phyloP scores from a whole-genome alignment of 1,140 invertebrate species.

The Leptopilina boulardi region DNA sequence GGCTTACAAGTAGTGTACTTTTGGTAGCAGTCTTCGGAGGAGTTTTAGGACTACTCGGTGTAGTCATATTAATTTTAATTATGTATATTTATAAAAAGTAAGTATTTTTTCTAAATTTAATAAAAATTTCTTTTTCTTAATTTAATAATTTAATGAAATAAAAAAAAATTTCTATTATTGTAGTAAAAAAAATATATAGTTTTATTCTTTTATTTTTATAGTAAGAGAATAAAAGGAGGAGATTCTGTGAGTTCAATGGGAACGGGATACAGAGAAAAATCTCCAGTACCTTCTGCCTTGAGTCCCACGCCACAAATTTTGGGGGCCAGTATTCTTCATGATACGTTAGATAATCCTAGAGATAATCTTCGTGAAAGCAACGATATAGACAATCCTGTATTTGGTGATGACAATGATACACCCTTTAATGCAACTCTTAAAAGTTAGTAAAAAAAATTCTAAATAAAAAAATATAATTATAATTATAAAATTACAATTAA shows the following conservation, averaged over 20 bases:
- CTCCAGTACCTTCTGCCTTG: slow-evolving; percentile 68
- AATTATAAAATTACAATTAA: background rate
- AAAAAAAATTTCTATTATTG: too few relatives aligned
- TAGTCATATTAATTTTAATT: slow-evolving; percentile 84
- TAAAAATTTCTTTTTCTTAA: slow-evolving; percentile 22
- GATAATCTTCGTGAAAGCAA: slow-evolving; percentile 51
- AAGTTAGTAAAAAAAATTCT: slow-evolving; percentile 66
- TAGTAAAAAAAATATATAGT: slow-evolving; percentile 15
- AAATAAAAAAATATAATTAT: slow-evolving; percentile 1
- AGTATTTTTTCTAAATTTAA: slow-evolving; percentile 60
- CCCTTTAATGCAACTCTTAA: slow-evolving; percentile 75
- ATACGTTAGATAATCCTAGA: slow-evolving; percentile 60
- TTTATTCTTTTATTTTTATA: slow-evolving; percentile 52
- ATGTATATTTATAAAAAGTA: slow-evolving; percentile 87
- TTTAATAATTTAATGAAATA: too few relatives aligned
- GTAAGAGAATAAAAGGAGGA: slow-evolving; percentile 76
- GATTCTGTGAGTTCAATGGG: slow-evolving; percentile 70
- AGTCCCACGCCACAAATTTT: slow-evolving; percentile 71
- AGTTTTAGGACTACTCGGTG: slow-evolving; percentile 82
- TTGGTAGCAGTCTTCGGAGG: slow-evolving; percentile 83
- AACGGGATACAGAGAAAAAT: slow-evolving; percentile 72
- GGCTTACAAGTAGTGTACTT: slow-evolving; percentile 77
- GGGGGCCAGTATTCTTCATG: slow-evolving; percentile 67
- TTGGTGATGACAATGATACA: slow-evolving; percentile 66
- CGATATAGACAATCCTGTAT: slow-evolving; percentile 71